A percentile compares a stretch with the other conserved stretches of the same genome.
These are phyloP conservation scores for Austrofundulus limnaeus DNA, from an alignment of 2,113 vertebrate genomes.

Conservation along the genomic window DNA sequence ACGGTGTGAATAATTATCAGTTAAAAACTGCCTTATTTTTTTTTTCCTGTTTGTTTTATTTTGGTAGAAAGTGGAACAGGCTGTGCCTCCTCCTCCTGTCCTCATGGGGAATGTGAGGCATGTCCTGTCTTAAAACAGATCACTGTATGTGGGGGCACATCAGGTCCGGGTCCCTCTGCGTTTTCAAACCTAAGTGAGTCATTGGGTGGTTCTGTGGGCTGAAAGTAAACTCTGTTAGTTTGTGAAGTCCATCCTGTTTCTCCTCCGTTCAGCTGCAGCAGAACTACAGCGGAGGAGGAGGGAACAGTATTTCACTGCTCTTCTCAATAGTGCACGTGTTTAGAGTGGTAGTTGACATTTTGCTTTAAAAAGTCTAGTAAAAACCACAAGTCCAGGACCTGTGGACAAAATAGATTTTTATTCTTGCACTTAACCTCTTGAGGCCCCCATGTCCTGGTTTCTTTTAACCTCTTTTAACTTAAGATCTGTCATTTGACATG, in stretches of 20 bases:
- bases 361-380: not conserved
- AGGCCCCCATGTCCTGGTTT: no score
- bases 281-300: not conserved
- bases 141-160: conserved; percentile 33
- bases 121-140: conserved; percentile 61
- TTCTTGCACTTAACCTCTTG: not conserved
- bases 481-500: no score
- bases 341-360: not conserved
- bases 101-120: conserved; percentile 68
- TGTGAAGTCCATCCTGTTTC: not conserved
- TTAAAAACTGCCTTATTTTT: no score
- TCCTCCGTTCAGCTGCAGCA: not conserved
- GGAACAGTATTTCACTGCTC: not conserved
- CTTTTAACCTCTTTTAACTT: no score
- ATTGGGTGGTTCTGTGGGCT: conserved; percentile 1
- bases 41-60: not conserved
- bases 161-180: not conserved
- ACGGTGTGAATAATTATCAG: not conserved
- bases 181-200: conserved; percentile 16
- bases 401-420: not conserved
- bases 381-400: no score
- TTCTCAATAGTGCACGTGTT: no score
- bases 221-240: not conserved
- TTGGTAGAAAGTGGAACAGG: conserved; percentile 3
- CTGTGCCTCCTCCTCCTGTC: conserved; percentile 25